A percentile compares a stretch with the other conserved stretches of the same genome.
These are phyloP conservation scores for Scaptomyza montana DNA, from an alignment of 1,140 invertebrate species.

Conservation along the genomic window DNA sequence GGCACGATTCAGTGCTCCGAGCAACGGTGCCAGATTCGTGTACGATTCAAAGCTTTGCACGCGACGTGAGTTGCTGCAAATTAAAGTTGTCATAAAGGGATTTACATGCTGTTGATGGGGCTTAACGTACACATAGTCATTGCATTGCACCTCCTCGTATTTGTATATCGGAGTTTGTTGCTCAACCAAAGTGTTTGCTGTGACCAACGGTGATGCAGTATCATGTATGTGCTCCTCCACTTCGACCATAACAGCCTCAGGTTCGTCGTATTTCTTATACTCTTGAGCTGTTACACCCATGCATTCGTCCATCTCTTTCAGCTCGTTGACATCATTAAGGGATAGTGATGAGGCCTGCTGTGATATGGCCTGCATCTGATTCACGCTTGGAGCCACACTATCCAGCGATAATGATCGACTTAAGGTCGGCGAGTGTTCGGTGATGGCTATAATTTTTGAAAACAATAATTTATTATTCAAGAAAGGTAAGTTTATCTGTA, in stretches of 20 bases:
- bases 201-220: conserved; percentile 87
- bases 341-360: conserved; percentile 89
- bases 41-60: conserved; percentile 81
- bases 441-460: conserved; percentile 22
- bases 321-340: conserved; percentile 88
- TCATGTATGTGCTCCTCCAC: conserved; percentile 89
- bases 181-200: conserved; percentile 86
- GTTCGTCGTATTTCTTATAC: conserved; percentile 84
- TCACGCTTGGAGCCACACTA: conserved; percentile 86
- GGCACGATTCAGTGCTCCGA: conserved; percentile 75
- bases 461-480: too few relatives aligned
- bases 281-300: conserved; percentile 78
- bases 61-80: conserved; percentile 68
- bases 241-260: conserved; percentile 88
- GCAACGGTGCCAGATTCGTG: conserved; percentile 72
- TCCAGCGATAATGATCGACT: conserved; percentile 89
- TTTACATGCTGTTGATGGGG: not conserved
- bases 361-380: conserved; percentile 83
- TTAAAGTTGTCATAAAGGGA: not conserved
- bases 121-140: conserved; percentile 70
- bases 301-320: conserved; percentile 84
- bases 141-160: conserved; percentile 85
- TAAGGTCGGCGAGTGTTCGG: conserved; percentile 82
- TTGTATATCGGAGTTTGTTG: conserved; percentile 89
- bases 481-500: too few relatives aligned